Evolutionary conservation across 2,888 invertebrate genomes (phyloP).

Genomic region (Oligia strigilis): DNA sequence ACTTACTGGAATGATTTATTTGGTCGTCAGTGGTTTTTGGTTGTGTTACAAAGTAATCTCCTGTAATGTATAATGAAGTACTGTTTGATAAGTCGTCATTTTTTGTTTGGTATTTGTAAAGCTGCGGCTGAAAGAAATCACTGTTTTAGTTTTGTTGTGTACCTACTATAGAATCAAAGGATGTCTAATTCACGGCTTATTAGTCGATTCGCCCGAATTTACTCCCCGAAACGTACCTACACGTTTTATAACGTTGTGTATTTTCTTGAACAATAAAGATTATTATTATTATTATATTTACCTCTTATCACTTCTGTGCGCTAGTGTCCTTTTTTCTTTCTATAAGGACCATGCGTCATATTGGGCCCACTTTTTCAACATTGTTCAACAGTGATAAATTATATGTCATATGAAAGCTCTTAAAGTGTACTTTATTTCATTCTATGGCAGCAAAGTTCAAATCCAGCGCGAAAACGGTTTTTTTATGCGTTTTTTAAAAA

Average conservation of each 20-base stretch:
- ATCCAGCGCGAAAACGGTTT: no score
- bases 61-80: conserved; percentile 40
- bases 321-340: neutral
- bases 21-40: conserved; percentile 68
- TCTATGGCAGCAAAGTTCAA: no score
- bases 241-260: no score
- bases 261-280: no score
- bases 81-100: neutral
- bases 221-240: neutral
- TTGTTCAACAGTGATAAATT: no score
- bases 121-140: neutral
- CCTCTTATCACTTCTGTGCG: neutral
- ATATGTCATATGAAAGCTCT: no score
- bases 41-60: conserved; percentile 60
- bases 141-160: neutral
- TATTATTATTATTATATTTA: no score
- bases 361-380: no score
- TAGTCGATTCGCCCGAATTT: neutral
- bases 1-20: conserved; percentile 76
- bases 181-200: neutral
- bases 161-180: neutral
- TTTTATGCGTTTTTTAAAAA: no score
- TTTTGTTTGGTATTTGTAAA: neutral
- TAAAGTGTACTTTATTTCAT: no score
- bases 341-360: no score